These are phyloP conservation scores for Daphoenositta chrysoptera DNA, from an alignment of 2,113 vertebrate genomes.

Conservation along the genomic window DNA sequence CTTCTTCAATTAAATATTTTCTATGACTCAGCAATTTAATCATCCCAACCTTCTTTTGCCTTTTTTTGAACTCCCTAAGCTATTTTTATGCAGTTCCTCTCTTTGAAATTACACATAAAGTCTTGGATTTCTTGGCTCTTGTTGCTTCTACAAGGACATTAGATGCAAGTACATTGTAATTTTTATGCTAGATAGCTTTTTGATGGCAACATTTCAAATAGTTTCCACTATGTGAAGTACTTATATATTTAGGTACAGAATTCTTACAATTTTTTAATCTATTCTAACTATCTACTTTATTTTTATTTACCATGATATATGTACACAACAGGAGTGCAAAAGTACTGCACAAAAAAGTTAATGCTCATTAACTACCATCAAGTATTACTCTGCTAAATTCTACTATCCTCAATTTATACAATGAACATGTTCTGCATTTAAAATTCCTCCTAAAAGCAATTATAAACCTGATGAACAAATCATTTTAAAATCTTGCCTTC, in stretches of 20 bases:
- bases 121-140: not conserved
- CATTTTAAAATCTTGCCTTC: not conserved
- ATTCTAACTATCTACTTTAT: not conserved
- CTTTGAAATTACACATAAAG: not conserved
- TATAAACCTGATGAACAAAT: not conserved
- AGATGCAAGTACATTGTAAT: not conserved
- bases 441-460: not conserved
- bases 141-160: not conserved
- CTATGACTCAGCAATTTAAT: not conserved
- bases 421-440: not conserved
- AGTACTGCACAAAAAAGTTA: not conserved
- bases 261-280: not conserved
- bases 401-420: not conserved
- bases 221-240: too few relatives aligned
- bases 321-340: not conserved
- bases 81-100: not conserved
- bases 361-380: not conserved
- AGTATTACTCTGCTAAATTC: not conserved
- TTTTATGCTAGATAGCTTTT: not conserved
- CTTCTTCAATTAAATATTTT: not conserved
- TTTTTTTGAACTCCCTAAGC: not conserved
- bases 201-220: not conserved
- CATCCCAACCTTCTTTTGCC: not conserved
- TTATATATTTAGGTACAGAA: too few relatives aligned
- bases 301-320: not conserved